These are phyloP conservation scores for Poecilus cupreus DNA, from an alignment of 2,888 invertebrate genomes.

Conservation along the genomic window DNA sequence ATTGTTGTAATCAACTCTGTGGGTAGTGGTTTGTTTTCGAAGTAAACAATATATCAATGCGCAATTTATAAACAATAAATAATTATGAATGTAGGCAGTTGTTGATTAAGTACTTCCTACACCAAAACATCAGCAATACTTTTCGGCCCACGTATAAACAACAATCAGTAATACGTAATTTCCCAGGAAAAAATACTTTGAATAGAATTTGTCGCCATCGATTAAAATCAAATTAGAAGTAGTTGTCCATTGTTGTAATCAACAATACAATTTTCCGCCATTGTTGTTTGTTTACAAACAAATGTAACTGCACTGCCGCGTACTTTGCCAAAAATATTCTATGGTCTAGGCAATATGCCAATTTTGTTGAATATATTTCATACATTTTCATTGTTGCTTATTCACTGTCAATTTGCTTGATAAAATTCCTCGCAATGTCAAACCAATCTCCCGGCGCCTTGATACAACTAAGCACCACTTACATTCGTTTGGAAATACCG, in stretches of 20 bases:
- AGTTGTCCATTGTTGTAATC: too few species aligned
- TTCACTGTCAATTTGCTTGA: neutral
- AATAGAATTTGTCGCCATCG: neutral
- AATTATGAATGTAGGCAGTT: constrained; percentile 23
- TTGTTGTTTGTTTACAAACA: too few species aligned
- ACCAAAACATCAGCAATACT: constrained; percentile 1
- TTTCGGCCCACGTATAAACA: constrained; percentile 13
- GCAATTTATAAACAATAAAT: constrained; percentile 25
- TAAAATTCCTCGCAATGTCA: constrained; percentile 20
- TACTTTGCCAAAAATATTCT: too few species aligned
- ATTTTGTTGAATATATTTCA: too few species aligned
- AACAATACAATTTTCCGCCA: too few species aligned
- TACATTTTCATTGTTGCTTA: too few species aligned
- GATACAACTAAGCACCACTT: constrained; percentile 13
- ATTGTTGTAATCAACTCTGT: constrained; percentile 24
- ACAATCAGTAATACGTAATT: neutral
- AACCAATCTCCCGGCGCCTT: constrained; percentile 16
- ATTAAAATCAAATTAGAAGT: too few species aligned
- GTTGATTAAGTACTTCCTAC: constrained; percentile 4
- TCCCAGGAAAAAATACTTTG: neutral
- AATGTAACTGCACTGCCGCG: too few species aligned
- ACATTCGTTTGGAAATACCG: constrained; percentile 29
- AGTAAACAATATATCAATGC: neutral
- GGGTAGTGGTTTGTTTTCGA: neutral
- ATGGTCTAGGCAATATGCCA: too few species aligned